phyloP scores from a whole-genome alignment of 2,797 vertebrate genomes.

The Amniataba percoides region DNA sequence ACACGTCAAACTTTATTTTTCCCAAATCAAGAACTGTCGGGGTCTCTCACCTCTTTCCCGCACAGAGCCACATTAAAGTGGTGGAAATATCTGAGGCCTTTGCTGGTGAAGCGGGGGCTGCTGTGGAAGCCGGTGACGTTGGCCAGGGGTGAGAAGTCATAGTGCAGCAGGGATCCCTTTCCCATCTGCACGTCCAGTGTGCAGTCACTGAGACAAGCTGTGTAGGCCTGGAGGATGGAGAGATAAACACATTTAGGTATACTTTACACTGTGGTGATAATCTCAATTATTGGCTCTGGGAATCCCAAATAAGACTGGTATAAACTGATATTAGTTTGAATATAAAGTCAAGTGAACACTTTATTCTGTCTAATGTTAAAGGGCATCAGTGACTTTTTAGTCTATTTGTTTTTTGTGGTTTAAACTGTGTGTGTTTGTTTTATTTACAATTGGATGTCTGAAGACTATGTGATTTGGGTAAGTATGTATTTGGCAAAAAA shows the following conservation, averaged over 20 bases:
- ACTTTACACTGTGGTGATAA: conserved; percentile 16
- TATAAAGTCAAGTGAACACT: neutral
- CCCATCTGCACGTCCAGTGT: conserved; percentile 70
- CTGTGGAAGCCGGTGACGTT: conserved; percentile 82
- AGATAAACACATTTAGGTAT: neutral
- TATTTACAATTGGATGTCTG: neutral
- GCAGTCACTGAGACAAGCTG: conserved; percentile 92
- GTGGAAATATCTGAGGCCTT: conserved; percentile 92
- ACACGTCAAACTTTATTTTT: neutral
- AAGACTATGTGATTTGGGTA: neutral
- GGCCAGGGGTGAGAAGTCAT: conserved; percentile 89
- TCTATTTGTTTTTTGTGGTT: neutral
- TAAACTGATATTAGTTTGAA: neutral
- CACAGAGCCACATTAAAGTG: conserved; percentile 91
- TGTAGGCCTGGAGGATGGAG: conserved; percentile 82
- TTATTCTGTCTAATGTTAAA: neutral
- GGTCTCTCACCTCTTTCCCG: conserved; percentile 88
- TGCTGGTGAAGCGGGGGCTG: conserved; percentile 91
- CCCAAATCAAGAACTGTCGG: neutral
- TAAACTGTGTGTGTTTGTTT: neutral
- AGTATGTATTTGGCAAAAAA: neutral
- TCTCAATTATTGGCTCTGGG: neutral
- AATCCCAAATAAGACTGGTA: conserved; percentile 5
- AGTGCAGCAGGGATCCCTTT: conserved; percentile 75
- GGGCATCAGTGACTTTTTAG: too few relatives aligned